phyloP scores from a whole-genome alignment of 2,113 vertebrate species.

The Cavia porcellus region DNA sequence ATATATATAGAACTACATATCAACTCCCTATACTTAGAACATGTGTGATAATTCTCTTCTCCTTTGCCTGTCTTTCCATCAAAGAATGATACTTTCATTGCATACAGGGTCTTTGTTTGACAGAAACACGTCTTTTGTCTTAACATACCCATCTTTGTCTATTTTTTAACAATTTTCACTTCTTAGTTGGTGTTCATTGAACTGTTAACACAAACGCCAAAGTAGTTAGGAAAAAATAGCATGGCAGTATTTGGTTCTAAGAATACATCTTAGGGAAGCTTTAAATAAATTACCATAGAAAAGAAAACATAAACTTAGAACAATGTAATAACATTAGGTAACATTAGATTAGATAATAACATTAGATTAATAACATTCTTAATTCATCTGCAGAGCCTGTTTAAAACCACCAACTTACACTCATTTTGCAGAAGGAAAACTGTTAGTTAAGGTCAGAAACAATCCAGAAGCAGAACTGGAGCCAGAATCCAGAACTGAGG shows the following conservation, averaged over 20 bases:
- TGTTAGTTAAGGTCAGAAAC: conserved; percentile 1
- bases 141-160: conserved; percentile 16
- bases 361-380: neutral
- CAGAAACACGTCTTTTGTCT: conserved; percentile 54
- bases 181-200: conserved; percentile 50
- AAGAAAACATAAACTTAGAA: conserved; percentile 62
- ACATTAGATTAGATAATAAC: neutral
- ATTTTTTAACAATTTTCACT: conserved; percentile 17
- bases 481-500: neutral
- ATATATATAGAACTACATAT: conserved; percentile 7
- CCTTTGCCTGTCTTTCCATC: conserved; percentile 20
- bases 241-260: conserved; percentile 37
- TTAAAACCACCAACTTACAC: neutral
- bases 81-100: conserved; percentile 26
- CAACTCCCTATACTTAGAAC: neutral
- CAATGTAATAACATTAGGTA: neutral
- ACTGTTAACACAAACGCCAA: conserved; percentile 47
- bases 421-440: conserved; percentile 49
- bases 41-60: neutral
- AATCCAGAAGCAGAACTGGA: neutral
- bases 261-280: conserved; percentile 44
- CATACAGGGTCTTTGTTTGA: conserved; percentile 5
- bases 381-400: neutral
- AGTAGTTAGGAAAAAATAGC: conserved; percentile 49
- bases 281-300: conserved; percentile 56